Evolutionary conservation across 1,140 invertebrate species (phyloP).

Genomic region (Drosophila santomea): DNA sequence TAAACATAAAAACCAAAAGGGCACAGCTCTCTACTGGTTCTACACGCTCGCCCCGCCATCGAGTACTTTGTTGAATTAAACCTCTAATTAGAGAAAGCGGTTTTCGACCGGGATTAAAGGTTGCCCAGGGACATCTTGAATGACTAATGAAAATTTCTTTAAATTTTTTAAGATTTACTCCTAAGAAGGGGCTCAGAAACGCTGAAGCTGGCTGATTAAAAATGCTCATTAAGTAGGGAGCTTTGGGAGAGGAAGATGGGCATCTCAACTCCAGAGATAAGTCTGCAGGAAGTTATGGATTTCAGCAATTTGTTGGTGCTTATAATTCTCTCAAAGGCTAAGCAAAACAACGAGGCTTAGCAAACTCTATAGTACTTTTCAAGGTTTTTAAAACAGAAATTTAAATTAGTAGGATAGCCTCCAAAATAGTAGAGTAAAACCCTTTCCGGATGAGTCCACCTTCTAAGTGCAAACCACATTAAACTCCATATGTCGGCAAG

Average conservation of each 20-base stretch:
- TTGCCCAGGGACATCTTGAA: conserved; percentile 43
- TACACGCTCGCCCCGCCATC: conserved; percentile 9
- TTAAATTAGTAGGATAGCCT: neutral
- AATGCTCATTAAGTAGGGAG: conserved; percentile 13
- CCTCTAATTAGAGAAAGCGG: conserved; percentile 50
- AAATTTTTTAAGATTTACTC: conserved; percentile 36
- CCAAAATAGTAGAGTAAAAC: neutral
- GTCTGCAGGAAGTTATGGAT: conserved; percentile 6
- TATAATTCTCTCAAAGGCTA: neutral
- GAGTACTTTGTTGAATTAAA: conserved; percentile 49
- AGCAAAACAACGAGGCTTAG: neutral
- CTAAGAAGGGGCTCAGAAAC: conserved; percentile 12
- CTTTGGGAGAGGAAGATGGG: neutral
- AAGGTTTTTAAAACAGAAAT: neutral
- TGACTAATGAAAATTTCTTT: conserved; percentile 40
- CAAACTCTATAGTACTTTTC: neutral
- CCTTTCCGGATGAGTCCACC: neutral
- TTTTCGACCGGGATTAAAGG: conserved; percentile 42
- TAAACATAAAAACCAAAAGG: conserved; percentile 56
- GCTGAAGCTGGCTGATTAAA: conserved; percentile 16
- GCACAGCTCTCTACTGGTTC: conserved; percentile 10
- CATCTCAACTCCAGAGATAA: neutral
- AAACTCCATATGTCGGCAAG: conserved; percentile 34
- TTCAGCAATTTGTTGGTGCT: conserved; percentile 14
- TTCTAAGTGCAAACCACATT: neutral